phyloP scores from a whole-genome alignment of 2,888 invertebrate genomes.

The Stenoptilia bipunctidactyla region DNA sequence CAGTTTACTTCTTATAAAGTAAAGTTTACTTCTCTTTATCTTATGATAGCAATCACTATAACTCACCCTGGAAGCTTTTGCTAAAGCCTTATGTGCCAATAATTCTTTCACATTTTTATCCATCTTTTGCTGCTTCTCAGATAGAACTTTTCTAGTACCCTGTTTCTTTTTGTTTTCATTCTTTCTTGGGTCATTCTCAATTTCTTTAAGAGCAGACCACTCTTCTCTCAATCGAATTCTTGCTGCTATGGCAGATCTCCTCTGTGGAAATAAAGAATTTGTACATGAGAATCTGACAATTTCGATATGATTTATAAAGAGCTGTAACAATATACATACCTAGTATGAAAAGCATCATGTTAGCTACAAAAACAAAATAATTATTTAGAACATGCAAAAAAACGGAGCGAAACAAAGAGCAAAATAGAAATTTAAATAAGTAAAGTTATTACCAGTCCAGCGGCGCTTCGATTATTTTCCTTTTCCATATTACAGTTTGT shows the following conservation, averaged over 20 bases:
- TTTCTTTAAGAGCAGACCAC: constrained; percentile 50
- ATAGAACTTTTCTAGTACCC: background rate
- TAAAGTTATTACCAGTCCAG: constrained; percentile 36
- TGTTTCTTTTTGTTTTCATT: background rate
- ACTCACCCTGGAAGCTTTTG: too few species aligned
- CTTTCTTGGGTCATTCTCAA: constrained; percentile 17
- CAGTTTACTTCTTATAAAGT: too few species aligned
- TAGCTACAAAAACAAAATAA: background rate
- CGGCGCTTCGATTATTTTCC: constrained; percentile 40
- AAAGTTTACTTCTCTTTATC: too few species aligned
- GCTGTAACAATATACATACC: too few species aligned
- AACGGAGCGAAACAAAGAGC: background rate
- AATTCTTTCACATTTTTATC: background rate
- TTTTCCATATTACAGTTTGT: too few species aligned
- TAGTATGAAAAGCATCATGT: background rate
- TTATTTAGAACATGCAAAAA: background rate
- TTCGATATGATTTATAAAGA: too few species aligned
- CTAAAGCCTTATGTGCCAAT: too few species aligned
- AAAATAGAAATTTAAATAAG: background rate
- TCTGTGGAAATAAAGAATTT: constrained; percentile 29
- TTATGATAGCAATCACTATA: too few species aligned
- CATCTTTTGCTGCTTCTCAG: background rate
- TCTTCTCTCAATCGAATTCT: constrained; percentile 45
- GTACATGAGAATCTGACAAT: too few species aligned
- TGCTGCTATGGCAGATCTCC: constrained; percentile 49